Base-by-base conservation (phyloP, 2,113 vertebrate species). In the Phyllostomus discolor region DNA sequence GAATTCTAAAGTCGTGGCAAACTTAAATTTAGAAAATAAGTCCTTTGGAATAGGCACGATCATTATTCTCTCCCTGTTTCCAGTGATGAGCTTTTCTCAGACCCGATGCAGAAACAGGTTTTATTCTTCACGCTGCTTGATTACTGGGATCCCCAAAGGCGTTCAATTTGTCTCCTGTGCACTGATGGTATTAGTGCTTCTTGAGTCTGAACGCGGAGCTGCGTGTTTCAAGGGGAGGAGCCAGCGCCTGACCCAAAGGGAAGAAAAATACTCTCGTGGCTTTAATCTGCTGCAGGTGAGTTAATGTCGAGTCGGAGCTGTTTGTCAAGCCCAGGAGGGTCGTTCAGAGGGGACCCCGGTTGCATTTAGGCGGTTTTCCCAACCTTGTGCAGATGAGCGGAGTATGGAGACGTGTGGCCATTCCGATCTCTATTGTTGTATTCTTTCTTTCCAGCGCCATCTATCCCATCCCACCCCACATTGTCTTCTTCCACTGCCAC, bases 331-430 rank as follows among this genome's bases (percentile, higher is more conserved):
- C 31, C 75, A 10, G 46, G 31, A 22, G 12, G 75, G 75, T n/a
- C 2, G 17, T 48, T 48, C 43, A 2, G 14, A 33, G 73, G 46
- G 43, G 12, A 15, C 24, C 59, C 59, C 19, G 83, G 8, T n/a
- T 76, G 46, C 69, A n/a, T 72, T 41, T 50, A n/a, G 50, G 50
- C 64, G 66, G 54, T 35, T 66, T 91, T 50, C 31, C 52, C 41
- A 94, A 95, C 75, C 95, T 90, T 89, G 83, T 91, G 96, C 97
- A 95, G 96, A n/a, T n/a, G 10, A 20, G 46, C 17, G 33, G 46
- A 50, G 62, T 64, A 2, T 64, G 62, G 15, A 31, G 14, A 64
- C 62, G 9, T 31, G 12, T 4, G 62, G 62, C 62, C 62, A 64
- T 14, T 64, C 28, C 24, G 1, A 28, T 22, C 5, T 64, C 26